Evolutionary conservation across 2,797 vertebrate species (phyloP).

Genomic region (Sebastes goodei): DNA sequence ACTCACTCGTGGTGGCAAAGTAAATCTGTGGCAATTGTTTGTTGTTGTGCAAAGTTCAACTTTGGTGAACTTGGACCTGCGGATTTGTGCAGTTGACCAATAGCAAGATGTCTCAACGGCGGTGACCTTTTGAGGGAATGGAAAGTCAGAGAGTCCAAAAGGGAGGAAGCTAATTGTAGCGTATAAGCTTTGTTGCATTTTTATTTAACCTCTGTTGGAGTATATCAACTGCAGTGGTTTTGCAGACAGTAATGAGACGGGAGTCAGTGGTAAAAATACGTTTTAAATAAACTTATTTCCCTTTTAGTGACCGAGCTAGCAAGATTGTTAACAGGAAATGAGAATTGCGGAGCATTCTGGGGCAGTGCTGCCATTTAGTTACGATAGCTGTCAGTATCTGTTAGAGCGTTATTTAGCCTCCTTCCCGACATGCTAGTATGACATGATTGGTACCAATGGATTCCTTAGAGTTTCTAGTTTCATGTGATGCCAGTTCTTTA

Average conservation of each 20-base stretch:
- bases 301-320: neutral
- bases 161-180: neutral
- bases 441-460: neutral
- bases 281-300: neutral
- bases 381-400: too few relatives aligned
- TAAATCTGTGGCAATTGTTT: neutral
- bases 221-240: neutral
- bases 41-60: neutral
- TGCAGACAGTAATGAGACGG: neutral
- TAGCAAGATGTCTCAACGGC: neutral
- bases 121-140: neutral
- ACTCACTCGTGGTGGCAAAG: neutral
- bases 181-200: neutral
- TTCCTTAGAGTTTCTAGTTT: neutral
- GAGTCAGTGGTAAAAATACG: neutral
- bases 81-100: neutral
- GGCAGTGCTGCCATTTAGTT: too few relatives aligned
- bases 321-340: neutral
- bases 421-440: neutral
- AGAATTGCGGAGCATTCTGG: neutral
- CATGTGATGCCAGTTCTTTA: neutral
- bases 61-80: neutral
- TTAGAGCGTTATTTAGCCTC: neutral
- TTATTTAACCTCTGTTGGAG: neutral
- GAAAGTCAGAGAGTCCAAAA: neutral